phyloP scores from a whole-genome alignment of 2,888 invertebrate species.

The Hypomecis atomaria region DNA sequence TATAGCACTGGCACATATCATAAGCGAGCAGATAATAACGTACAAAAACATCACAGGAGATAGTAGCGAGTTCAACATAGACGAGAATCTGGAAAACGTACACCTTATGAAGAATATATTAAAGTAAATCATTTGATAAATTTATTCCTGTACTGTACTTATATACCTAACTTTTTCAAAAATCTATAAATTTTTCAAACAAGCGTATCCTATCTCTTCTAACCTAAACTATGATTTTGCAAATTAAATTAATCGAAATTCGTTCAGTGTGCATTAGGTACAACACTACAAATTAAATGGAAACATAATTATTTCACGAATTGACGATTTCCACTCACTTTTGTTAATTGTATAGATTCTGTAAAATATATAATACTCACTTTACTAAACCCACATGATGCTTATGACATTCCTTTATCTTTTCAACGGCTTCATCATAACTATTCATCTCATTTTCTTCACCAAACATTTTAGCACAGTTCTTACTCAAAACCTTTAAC shows the following conservation, averaged over 20 bases:
- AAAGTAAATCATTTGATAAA: too few species aligned
- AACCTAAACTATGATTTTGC: too few species aligned
- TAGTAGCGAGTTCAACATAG: slow-evolving; percentile 64
- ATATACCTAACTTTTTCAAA: too few species aligned
- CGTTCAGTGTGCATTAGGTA: too few species aligned
- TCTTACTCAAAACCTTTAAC: slow-evolving; percentile 60
- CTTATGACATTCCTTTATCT: slow-evolving; percentile 62
- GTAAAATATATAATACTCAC: slow-evolving; percentile 51
- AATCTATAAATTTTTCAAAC: too few species aligned
- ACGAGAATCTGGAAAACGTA: slow-evolving; percentile 64
- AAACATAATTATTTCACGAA: too few species aligned
- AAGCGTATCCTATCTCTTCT: too few species aligned
- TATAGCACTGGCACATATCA: slow-evolving; percentile 76
- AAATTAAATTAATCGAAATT: too few species aligned
- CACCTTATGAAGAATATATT: neutral
- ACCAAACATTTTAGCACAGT: slow-evolving; percentile 64
- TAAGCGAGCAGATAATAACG: slow-evolving; percentile 75
- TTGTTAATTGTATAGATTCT: too few species aligned
- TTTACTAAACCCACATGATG: slow-evolving; percentile 65
- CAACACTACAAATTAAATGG: too few species aligned
- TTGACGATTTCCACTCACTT: too few species aligned
- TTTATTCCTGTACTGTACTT: too few species aligned
- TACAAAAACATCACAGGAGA: slow-evolving; percentile 79
- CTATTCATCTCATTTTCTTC: slow-evolving; percentile 44
- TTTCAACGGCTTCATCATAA: slow-evolving; percentile 51